These are phyloP conservation scores for Branchellion lobata DNA, from an alignment of 2,888 invertebrate species.

Conservation along the genomic window DNA sequence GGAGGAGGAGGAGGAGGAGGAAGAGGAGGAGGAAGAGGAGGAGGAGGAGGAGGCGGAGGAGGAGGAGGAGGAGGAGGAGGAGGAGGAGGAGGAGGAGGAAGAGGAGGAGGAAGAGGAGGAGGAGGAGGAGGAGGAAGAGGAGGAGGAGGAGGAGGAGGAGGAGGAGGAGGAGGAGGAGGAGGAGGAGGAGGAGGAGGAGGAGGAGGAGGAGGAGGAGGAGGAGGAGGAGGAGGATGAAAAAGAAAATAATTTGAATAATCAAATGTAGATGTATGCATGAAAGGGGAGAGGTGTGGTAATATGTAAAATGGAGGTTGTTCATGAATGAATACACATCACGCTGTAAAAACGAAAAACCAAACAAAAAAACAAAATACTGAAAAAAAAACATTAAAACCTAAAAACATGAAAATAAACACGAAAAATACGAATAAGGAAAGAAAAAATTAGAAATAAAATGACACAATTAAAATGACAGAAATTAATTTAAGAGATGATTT, in stretches of 20 bases:
- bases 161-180: neutral
- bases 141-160: neutral
- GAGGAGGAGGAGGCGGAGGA: too few species aligned
- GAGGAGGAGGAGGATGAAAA: too few species aligned
- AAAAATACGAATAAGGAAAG: too few species aligned
- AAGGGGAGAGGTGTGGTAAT: neutral
- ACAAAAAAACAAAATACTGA: too few species aligned
- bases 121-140: neutral
- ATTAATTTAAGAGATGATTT: too few species aligned
- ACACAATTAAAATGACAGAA: too few species aligned
- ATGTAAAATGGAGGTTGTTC: neutral
- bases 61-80: neutral
- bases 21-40: neutral
- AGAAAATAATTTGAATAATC: too few species aligned
- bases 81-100: constrained; percentile 3
- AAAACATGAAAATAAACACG: too few species aligned
- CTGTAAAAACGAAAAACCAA: too few species aligned
- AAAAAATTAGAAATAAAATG: too few species aligned
- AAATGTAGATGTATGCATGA: neutral
- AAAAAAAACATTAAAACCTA: too few species aligned
- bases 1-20: neutral
- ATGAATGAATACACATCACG: too few species aligned
- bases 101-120: neutral
- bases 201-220: neutral
- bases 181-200: neutral